Evolutionary conservation across 2,113 vertebrate genomes (phyloP).

Genomic region (Pitta sordida): DNA sequence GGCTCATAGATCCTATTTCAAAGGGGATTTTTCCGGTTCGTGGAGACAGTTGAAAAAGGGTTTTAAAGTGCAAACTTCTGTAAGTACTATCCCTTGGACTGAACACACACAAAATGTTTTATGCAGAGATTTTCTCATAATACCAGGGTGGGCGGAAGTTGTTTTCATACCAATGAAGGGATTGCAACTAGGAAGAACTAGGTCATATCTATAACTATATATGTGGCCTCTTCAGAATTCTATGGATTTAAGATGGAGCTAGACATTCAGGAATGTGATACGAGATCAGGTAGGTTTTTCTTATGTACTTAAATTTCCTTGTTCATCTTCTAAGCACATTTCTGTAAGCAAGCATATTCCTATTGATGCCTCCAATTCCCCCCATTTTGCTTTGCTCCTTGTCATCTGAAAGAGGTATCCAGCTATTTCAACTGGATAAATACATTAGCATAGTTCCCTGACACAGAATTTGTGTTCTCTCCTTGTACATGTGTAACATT

Average conservation of each 20-base stretch:
- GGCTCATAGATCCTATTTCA: neutral
- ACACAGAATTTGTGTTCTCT: neutral
- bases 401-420: neutral
- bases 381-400: neutral
- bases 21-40: neutral
- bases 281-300: neutral
- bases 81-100: neutral
- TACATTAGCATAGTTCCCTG: neutral
- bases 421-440: neutral
- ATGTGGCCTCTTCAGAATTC: neutral
- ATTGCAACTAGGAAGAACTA: neutral
- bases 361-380: neutral
- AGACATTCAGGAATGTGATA: neutral
- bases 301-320: neutral
- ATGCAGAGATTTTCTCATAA: neutral
- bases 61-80: neutral
- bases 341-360: neutral
- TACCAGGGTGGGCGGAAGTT: neutral
- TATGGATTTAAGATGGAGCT: neutral
- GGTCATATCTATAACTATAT: neutral
- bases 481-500: neutral
- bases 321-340: neutral
- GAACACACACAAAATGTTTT: neutral
- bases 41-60: neutral
- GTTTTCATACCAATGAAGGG: neutral